phyloP scores from a whole-genome alignment of 1,140 invertebrate species.

The Phymastichus coffea region DNA sequence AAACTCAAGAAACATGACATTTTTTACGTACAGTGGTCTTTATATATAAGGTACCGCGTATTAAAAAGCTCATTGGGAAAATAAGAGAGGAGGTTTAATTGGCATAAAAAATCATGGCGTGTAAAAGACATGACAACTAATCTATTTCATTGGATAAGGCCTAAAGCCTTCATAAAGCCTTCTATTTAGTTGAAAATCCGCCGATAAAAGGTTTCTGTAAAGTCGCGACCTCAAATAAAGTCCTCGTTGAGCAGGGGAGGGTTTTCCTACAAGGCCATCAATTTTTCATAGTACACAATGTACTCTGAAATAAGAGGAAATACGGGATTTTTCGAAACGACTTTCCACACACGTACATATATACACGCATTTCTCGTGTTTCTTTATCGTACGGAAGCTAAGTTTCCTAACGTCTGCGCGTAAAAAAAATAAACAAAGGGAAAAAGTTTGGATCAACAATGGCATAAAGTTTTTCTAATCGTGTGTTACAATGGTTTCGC shows the following conservation, averaged over 20 bases:
- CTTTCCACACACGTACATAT: background rate
- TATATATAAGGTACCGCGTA: too few relatives aligned
- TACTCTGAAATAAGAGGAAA: background rate
- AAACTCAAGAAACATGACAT: too few relatives aligned
- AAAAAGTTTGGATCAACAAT: too few relatives aligned
- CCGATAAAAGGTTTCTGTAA: conserved; percentile 5
- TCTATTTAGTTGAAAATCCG: conserved; percentile 13
- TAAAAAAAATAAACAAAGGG: background rate
- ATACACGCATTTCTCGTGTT: too few relatives aligned
- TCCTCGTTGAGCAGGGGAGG: background rate
- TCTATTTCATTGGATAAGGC: background rate
- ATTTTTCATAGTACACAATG: background rate
- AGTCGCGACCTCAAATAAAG: background rate
- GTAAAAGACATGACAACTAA: background rate
- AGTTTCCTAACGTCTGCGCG: background rate
- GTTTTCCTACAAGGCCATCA: background rate
- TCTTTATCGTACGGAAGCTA: too few relatives aligned
- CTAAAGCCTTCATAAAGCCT: too few relatives aligned
- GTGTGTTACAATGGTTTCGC: too few relatives aligned
- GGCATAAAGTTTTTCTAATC: too few relatives aligned
- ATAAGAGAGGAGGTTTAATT: too few relatives aligned
- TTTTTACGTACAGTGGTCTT: too few relatives aligned
- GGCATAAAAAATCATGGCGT: too few relatives aligned
- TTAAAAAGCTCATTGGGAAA: too few relatives aligned
- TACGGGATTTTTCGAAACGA: background rate